phyloP scores from a whole-genome alignment of 2,113 vertebrate species.

The Cebus imitator region DNA sequence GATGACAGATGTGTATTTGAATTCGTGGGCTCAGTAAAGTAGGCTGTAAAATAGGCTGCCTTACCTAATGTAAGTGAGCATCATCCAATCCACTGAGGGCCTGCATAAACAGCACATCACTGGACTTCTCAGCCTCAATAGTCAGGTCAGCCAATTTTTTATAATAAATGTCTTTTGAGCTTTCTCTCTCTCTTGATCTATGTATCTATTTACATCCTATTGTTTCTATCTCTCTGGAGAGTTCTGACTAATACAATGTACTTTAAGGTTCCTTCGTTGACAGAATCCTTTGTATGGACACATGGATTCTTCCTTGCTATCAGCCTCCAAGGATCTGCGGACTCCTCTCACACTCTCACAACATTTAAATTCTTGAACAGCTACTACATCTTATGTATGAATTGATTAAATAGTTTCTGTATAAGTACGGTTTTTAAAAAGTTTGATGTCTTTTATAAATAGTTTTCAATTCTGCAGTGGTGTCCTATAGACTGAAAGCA shows the following conservation, averaged over 20 bases:
- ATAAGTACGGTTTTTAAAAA: background rate
- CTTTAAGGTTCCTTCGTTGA: background rate
- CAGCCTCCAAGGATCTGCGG: background rate
- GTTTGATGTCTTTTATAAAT: background rate
- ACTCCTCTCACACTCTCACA: background rate
- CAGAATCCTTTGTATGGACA: background rate
- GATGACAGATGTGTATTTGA: background rate
- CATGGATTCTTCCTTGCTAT: background rate
- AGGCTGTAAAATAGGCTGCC: background rate
- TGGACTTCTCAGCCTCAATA: background rate
- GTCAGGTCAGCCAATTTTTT: background rate
- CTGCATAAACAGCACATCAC: background rate
- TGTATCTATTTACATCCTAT: background rate
- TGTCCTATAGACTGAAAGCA: background rate
- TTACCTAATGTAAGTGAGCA: background rate
- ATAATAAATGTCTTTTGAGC: background rate
- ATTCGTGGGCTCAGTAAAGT: background rate
- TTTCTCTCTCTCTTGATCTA: background rate
- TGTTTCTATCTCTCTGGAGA: background rate
- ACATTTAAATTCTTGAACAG: background rate
- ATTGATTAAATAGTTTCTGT: background rate
- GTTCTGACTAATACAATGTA: background rate
- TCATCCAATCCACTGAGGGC: background rate
- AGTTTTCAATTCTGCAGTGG: background rate
- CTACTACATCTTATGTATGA: background rate